Percentiles rank a stretch among this genome's conserved stretches.
These are phyloP conservation scores for Euclidia mi DNA, from an alignment of 2,888 invertebrate species.

Conservation along the genomic window DNA sequence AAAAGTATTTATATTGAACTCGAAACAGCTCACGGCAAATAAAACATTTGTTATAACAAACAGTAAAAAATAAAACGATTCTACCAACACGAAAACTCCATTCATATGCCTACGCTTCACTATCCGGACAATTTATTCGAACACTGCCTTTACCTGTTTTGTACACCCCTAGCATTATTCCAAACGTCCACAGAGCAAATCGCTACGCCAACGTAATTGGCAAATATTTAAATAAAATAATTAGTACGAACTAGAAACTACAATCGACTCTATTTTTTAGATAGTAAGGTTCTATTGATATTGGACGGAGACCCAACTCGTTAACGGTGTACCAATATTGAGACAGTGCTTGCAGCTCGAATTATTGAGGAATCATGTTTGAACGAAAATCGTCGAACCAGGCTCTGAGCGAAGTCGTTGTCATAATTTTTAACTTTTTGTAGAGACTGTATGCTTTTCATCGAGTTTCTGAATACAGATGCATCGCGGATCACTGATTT, in stretches of 20 bases:
- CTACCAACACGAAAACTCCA: not conserved
- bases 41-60: no score
- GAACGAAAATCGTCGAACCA: slow-evolving; percentile 70
- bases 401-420: slow-evolving; percentile 31
- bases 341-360: slow-evolving; percentile 70
- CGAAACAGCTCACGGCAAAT: no score
- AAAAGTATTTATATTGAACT: no score
- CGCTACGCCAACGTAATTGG: slow-evolving; percentile 59
- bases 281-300: slow-evolving; percentile 28
- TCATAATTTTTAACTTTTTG: slow-evolving; percentile 29
- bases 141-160: slow-evolving; percentile 32
- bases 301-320: slow-evolving; percentile 65
- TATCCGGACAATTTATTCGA: not conserved
- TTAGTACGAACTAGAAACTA: slow-evolving; percentile 44
- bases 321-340: slow-evolving; percentile 81
- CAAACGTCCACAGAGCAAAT: slow-evolving; percentile 50
- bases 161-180: slow-evolving; percentile 34
- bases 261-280: slow-evolving; percentile 25
- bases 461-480: not conserved
- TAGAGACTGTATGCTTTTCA: slow-evolving; percentile 6
- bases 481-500: no score
- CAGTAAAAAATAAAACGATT: no score
- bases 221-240: slow-evolving; percentile 69
- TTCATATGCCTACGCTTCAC: no score
- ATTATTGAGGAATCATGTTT: slow-evolving; percentile 81